Evolutionary conservation across 2,113 vertebrate species (phyloP).

Genomic region (Dasypus novemcinctus): DNA sequence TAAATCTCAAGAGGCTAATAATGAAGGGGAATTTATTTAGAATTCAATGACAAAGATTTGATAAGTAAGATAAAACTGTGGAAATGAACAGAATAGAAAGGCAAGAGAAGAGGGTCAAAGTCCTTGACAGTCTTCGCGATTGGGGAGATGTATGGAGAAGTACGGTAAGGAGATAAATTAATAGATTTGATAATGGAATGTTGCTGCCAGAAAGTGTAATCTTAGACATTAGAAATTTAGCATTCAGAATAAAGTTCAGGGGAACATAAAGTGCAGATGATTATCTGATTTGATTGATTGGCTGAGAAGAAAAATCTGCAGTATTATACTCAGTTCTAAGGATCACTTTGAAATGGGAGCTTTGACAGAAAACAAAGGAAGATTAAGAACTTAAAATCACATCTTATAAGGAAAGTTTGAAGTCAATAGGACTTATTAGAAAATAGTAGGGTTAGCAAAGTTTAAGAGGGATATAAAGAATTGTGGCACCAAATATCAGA

Average conservation of each 20-base stretch:
- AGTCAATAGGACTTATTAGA: background rate
- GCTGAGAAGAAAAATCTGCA: background rate
- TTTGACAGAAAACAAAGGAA: background rate
- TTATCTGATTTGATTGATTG: background rate
- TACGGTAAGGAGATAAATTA: background rate
- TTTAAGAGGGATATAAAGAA: background rate
- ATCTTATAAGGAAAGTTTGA: background rate
- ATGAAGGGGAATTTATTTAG: background rate
- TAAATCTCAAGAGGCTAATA: background rate
- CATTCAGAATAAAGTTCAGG: background rate
- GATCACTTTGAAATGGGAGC: background rate
- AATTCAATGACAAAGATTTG: background rate
- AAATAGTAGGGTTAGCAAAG: background rate
- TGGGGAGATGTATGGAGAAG: background rate
- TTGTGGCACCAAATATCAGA: background rate
- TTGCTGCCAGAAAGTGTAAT: background rate
- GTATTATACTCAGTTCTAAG: background rate
- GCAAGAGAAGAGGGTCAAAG: background rate
- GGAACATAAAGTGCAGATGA: background rate
- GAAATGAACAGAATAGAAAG: background rate
- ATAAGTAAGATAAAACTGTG: background rate
- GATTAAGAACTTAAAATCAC: background rate
- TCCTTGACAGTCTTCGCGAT: background rate
- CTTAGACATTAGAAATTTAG: background rate
- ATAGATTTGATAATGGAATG: background rate